phyloP scores from a whole-genome alignment of 1,140 invertebrate genomes.

The Bombus balteatus region DNA sequence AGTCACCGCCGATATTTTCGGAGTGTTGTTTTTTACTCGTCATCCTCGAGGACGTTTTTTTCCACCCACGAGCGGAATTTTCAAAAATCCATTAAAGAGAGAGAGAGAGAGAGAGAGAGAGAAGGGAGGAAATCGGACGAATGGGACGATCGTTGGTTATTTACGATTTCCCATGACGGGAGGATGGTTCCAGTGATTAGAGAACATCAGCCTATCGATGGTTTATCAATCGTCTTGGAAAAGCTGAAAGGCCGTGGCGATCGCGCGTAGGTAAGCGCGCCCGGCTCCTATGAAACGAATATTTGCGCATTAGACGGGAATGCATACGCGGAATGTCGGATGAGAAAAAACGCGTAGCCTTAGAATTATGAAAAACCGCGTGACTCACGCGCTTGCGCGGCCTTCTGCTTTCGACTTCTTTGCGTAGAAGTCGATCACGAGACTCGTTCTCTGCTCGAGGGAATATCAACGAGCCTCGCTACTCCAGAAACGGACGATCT shows the following conservation, averaged over 20 bases:
- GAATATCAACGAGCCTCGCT: background rate
- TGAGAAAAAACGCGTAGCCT: conserved; percentile 28
- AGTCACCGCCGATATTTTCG: conserved; percentile 22
- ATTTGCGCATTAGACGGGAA: conserved; percentile 14
- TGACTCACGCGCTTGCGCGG: conserved; percentile 18
- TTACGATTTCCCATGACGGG: no score
- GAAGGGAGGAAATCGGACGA: background rate
- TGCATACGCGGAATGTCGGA: conserved; percentile 22
- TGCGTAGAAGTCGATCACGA: conserved; percentile 13
- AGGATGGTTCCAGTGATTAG: no score
- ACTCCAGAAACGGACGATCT: background rate
- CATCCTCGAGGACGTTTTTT: background rate
- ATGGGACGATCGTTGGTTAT: no score
- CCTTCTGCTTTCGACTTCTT: conserved; percentile 43
- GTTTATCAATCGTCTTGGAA: background rate
- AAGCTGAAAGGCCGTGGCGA: background rate
- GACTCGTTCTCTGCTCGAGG: background rate
- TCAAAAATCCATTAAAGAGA: background rate
- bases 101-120: background rate
- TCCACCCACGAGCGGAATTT: background rate
- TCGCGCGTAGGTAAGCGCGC: no score
- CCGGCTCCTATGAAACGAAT: background rate
- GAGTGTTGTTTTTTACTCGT: background rate
- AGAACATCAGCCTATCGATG: no score
- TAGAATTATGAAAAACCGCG: conserved; percentile 42